phyloP scores from a whole-genome alignment of 1,140 invertebrate species.

The Araneus ventricosus region DNA sequence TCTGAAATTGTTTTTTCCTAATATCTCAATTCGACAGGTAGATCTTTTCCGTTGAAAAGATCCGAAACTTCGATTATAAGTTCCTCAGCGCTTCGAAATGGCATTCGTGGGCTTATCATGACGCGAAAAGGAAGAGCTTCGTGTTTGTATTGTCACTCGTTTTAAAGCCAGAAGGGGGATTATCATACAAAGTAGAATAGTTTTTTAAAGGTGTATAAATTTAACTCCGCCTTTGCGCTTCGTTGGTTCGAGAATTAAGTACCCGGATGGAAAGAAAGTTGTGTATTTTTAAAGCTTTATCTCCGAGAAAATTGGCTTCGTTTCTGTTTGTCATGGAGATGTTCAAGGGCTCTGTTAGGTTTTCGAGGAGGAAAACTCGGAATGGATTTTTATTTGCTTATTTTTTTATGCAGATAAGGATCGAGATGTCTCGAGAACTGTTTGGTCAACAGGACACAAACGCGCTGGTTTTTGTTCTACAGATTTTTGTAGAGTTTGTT shows the following conservation, averaged over 20 bases:
- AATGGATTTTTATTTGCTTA: no score
- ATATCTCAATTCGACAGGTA: background rate
- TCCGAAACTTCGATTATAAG: background rate
- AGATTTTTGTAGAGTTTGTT: no score
- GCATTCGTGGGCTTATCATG: background rate
- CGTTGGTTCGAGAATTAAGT: background rate
- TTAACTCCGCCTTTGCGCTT: background rate
- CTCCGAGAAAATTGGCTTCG: background rate
- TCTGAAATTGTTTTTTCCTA: background rate
- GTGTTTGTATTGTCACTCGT: constrained; percentile 21
- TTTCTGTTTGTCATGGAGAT: constrained; percentile 28
- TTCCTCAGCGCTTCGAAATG: background rate
- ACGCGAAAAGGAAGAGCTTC: background rate
- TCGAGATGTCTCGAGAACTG: background rate
- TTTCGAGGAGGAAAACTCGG: no score
- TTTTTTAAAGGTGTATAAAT: constrained; percentile 35
- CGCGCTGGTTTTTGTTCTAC: no score
- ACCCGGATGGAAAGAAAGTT: background rate
- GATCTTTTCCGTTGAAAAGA: background rate
- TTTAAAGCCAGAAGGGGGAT: background rate
- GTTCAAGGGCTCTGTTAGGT: background rate
- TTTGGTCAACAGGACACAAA: background rate
- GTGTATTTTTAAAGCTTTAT: background rate
- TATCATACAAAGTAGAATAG: constrained; percentile 13
- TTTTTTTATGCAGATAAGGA: background rate